Conservation (phyloP, 2,113 vertebrate species). For the Colaptes auratus region DNA sequence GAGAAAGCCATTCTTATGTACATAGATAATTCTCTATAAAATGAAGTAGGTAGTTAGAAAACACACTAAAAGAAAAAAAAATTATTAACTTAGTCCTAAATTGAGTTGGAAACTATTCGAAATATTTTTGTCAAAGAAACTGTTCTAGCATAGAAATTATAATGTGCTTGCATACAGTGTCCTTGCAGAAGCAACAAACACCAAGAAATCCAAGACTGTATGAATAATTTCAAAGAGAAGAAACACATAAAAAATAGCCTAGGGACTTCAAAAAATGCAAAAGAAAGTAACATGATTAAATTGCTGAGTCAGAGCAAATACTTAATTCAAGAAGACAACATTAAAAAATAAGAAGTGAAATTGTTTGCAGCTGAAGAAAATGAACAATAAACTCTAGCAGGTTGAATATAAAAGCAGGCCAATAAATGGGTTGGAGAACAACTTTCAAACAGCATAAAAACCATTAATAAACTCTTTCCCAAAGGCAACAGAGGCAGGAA, state of each 20-base stretch:
- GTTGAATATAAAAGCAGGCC: background rate
- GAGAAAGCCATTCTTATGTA: background rate
- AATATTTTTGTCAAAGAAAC: background rate
- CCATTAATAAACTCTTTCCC: background rate
- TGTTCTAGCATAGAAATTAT: background rate
- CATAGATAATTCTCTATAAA: background rate
- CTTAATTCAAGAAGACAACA: background rate
- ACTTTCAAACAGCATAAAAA: background rate
- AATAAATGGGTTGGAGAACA: background rate
- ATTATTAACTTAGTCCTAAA: background rate
- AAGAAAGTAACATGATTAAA: background rate
- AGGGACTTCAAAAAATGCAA: background rate
- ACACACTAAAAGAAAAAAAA: background rate
- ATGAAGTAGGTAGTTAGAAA: background rate
- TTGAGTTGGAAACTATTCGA: background rate
- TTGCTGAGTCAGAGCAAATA: slow-evolving; percentile 15
- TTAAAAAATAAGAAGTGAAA: background rate
- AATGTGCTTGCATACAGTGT: background rate
- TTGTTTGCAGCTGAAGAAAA: background rate
- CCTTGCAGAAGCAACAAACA: background rate
- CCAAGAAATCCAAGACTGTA: background rate
- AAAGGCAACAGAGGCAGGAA: background rate
- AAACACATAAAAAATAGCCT: background rate
- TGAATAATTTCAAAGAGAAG: background rate
- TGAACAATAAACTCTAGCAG: background rate